phyloP scores from a whole-genome alignment of 2,797 vertebrate genomes.

The Gallinago nigripennis region DNA sequence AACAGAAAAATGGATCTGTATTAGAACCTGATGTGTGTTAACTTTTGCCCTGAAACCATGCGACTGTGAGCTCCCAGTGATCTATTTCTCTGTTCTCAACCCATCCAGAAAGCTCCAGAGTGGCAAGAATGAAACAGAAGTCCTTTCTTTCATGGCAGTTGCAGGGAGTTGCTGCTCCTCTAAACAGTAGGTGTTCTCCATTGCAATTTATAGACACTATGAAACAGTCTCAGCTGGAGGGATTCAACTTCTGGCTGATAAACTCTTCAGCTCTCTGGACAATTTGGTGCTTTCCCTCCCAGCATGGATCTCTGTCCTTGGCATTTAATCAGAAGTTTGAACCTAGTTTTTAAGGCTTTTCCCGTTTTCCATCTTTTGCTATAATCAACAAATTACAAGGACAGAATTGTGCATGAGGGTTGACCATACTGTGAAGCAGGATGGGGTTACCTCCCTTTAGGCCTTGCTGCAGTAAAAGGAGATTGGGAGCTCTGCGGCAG shows the following conservation, averaged over 20 bases:
- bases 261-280: neutral
- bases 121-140: neutral
- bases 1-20: neutral
- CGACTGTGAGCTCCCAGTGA: neutral
- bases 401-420: neutral
- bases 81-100: neutral
- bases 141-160: neutral
- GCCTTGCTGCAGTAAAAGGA: neutral
- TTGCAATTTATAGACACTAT: neutral
- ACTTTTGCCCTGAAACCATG: neutral
- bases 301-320: neutral
- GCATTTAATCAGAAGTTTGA: neutral
- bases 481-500: neutral
- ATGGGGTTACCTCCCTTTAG: neutral
- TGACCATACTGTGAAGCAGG: neutral
- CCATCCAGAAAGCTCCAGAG: neutral
- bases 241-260: neutral
- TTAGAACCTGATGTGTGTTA: neutral
- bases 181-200: neutral
- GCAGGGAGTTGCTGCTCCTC: neutral
- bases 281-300: neutral
- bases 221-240: neutral
- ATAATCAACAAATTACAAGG: neutral
- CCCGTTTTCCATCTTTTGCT: neutral
- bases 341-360: neutral